Evolutionary conservation across 2,113 vertebrate genomes (phyloP), one percentile per base, ranked within the genome.

Genomic region (Steatornis caripensis): DNA sequence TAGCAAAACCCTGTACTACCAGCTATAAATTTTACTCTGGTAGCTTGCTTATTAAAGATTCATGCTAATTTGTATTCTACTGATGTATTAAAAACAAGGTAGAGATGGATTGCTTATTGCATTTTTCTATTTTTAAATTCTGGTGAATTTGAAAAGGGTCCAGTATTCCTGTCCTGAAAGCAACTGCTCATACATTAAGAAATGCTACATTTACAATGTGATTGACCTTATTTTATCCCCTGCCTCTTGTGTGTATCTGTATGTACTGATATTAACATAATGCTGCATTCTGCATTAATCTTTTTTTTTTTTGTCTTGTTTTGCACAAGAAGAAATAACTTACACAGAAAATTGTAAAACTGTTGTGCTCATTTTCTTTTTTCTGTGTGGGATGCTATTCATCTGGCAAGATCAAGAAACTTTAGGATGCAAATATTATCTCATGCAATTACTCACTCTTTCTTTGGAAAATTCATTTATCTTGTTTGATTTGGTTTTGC

Each of bases 11-110:
- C 48, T 84, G 32, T 68, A 55, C 65, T 81, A 66, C 29, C 32
- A 77, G 54, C 46, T 84, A 24, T 78, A 81, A 77, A 23, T 95
- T 77, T 74, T 78, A 62, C 9, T 62, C 23, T 45, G 10, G 26
- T 84, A 78, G 51, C n/a, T 81, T 77, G 26, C 23, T 49, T 90
- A 86, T 96, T 95, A 92, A 90, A 89, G 51, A 89, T 81, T 89
- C 60, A 78, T 87, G 60, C n/a, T 87, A 92, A 90, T 94, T 84
- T 43, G 27, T 61, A 62, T 36, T 37, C 26, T 75, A 78, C n/a
- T 62, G 23, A 66, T 55, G 34, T 54, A 78, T 87, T 51, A 91
- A 91, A 88, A 92, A 13, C 32, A 84, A 81, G 55, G n/a, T 84
- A 46, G 84, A 77, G 32, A 90, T 30, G 8, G 32, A 90, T 77